Conservation (phyloP, 2,888 invertebrate species). For the Papilio protenor region DNA sequence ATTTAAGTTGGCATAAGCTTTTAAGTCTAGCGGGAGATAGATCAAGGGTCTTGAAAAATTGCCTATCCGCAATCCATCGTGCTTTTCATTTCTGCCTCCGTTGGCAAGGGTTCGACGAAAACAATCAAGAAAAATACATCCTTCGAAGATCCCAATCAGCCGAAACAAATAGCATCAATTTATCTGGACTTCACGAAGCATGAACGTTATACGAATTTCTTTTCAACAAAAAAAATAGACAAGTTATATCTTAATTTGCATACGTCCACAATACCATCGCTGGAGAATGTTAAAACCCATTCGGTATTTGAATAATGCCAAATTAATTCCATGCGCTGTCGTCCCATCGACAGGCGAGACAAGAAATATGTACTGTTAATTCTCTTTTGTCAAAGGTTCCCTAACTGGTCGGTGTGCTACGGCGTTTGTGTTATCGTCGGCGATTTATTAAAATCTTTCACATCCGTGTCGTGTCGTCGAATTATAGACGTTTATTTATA, state of each 20-base stretch:
- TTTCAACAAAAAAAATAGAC: conserved; percentile 28
- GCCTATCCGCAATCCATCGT: conserved; percentile 64
- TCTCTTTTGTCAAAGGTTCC: conserved; percentile 44
- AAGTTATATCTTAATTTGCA: conserved; percentile 49
- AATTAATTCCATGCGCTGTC: conserved; percentile 41
- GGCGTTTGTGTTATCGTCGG: conserved; percentile 42
- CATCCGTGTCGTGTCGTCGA: conserved; percentile 42
- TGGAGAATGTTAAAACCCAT: conserved; percentile 32
- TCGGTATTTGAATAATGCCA: conserved; percentile 40
- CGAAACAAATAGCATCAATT: conserved; percentile 74
- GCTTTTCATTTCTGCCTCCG: conserved; percentile 67
- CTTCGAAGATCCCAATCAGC: conserved; percentile 76
- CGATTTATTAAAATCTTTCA: conserved; percentile 43
- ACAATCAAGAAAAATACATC: conserved; percentile 78
- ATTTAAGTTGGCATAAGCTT: not conserved
- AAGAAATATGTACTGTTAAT: conserved; percentile 41
- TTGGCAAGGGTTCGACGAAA: conserved; percentile 72
- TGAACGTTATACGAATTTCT: conserved; percentile 33
- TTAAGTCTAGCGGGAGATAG: conserved; percentile 46
- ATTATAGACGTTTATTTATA: conserved; percentile 43
- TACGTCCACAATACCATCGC: conserved; percentile 36
- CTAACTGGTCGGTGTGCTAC: conserved; percentile 33
- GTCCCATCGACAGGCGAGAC: conserved; percentile 23
- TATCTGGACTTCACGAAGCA: conserved; percentile 51
- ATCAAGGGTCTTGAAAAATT: conserved; percentile 59